Evolutionary conservation across 2,797 vertebrate species (phyloP), one percentile per base, ranked within the genome.

Genomic region (Coluber constrictor): DNA sequence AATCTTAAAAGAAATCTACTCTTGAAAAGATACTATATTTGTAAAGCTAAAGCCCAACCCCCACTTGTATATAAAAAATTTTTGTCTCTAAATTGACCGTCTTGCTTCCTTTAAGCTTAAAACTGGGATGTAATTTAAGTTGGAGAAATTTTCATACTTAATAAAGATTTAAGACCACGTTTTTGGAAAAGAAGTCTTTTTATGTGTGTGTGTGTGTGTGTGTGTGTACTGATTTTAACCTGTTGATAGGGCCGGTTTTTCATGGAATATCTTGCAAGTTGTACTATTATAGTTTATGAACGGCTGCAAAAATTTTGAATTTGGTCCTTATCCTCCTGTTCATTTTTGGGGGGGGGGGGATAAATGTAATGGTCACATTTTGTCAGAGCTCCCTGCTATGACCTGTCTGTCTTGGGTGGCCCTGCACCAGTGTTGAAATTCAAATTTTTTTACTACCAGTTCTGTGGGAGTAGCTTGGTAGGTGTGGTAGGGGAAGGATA

Each of bases 81-180:
- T 96, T 96, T 95, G 93, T 94, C 90, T 95, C 96, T 96, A 96
- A 95, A 94, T 96, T 95, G 95, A 95, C 60, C 97, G 74, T 91
- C 91, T 92, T 86, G 51, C 93, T 95, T 97, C 95, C 95, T 95
- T 95, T 93, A 95, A 94, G 91, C 94, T 95, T 94, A 86, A 97
- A 97, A 98, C 97, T 97, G 96, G 96, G 96, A 96, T 98, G 96
- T 98, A 98, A 98, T 97, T 98, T 98, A 98, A 97, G 96, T 98
- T 97, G 96, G 95, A 97, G 96, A 97, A 96, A 96, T 97, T 98
- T 98, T 98, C 97, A 97, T 98, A 98, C 97, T 96, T 98, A 98
- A 98, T 98, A 98, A 98, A 97, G 94, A 97, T 83, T 94, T 96
- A 97, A 96, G 95, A 96, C 95, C 91, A 94, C 87, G 94, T 94